Conservation (phyloP, 2,888 invertebrate species). For the Reticulitermes lucifugus region DNA sequence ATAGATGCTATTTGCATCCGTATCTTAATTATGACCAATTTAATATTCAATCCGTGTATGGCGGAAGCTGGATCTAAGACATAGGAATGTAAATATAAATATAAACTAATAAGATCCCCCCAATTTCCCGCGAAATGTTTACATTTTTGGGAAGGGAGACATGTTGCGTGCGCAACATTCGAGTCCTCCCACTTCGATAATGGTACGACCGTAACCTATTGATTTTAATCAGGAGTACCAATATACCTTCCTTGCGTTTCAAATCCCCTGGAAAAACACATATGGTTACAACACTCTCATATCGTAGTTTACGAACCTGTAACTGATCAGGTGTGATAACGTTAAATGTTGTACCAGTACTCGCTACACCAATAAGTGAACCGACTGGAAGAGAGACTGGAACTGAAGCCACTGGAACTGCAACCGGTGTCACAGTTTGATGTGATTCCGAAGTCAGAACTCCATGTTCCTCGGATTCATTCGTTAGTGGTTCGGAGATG, state of each 20-base stretch:
- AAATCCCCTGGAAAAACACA: slow-evolving; percentile 19
- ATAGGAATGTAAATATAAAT: too few relatives aligned
- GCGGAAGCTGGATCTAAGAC: too few relatives aligned
- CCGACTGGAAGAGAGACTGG: slow-evolving; percentile 82
- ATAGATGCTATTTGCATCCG: too few relatives aligned
- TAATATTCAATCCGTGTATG: too few relatives aligned
- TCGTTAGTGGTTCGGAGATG: slow-evolving; percentile 67
- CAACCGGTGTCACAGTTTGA: slow-evolving; percentile 63
- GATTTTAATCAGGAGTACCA: slow-evolving; percentile 15
- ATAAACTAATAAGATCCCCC: too few relatives aligned
- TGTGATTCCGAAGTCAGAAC: slow-evolving; percentile 56
- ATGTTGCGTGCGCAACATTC: slow-evolving; percentile 1
- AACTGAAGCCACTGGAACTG: slow-evolving; percentile 65
- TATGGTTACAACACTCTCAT: too few relatives aligned
- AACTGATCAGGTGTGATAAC: slow-evolving; percentile 87
- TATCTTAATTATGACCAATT: too few relatives aligned
- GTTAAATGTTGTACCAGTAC: slow-evolving; percentile 82
- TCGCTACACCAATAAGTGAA: slow-evolving; percentile 74
- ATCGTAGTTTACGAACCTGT: slow-evolving; percentile 64
- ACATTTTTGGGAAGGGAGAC: not conserved
- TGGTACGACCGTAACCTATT: slow-evolving; percentile 13
- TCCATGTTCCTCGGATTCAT: slow-evolving; percentile 63
- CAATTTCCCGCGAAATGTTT: not conserved
- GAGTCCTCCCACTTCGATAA: not conserved
- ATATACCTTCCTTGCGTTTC: not conserved